These are phyloP conservation scores for Sapayoa aenigma DNA, from an alignment of 2,113 vertebrate species.

Conservation along the genomic window DNA sequence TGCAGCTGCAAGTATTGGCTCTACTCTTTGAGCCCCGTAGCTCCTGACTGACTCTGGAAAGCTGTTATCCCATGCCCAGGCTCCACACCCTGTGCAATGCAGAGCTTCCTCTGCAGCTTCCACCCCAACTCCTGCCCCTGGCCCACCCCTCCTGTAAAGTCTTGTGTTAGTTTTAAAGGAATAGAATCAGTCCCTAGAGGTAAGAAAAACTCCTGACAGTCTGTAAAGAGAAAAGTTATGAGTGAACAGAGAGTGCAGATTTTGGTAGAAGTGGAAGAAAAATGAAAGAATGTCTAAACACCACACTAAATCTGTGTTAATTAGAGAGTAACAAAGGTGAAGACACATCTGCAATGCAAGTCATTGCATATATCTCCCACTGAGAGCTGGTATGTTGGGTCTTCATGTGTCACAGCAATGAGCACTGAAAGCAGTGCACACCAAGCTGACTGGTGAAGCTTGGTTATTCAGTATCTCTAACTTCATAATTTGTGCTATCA, in stretches of 20 bases:
- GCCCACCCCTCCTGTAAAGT: neutral
- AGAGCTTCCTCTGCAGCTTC: neutral
- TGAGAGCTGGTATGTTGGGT: neutral
- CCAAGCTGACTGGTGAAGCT: neutral
- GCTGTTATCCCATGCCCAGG: neutral
- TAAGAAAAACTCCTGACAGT: neutral
- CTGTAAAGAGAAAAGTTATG: neutral
- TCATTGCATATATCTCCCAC: neutral
- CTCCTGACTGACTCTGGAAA: neutral
- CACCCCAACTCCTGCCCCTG: neutral
- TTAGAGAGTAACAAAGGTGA: neutral
- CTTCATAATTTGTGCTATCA: neutral
- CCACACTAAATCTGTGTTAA: neutral
- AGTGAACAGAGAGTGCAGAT: neutral
- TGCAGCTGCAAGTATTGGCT: constrained; percentile 17
- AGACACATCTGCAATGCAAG: neutral
- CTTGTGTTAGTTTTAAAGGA: neutral
- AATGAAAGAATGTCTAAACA: neutral
- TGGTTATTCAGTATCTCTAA: neutral
- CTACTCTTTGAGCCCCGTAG: neutral
- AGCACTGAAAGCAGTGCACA: neutral
- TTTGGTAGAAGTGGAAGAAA: neutral
- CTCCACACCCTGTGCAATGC: neutral
- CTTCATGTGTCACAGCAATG: neutral
- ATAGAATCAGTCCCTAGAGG: neutral